These are phyloP conservation scores for Eupeodes corollae DNA, from an alignment of 1,140 invertebrate genomes.

Conservation along the genomic window DNA sequence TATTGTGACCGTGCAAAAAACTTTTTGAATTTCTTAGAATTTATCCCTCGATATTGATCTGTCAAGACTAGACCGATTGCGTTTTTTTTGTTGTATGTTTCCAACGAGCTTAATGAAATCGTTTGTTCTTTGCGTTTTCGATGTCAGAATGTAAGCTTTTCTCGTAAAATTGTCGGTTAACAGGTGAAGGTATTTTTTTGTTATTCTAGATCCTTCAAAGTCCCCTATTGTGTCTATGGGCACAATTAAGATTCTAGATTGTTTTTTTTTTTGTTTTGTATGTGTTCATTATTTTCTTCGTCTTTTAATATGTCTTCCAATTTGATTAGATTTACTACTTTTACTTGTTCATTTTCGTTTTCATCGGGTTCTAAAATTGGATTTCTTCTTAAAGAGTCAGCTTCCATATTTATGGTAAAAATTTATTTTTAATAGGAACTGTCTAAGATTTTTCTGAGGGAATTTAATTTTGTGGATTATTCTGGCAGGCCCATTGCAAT, in stretches of 20 bases:
- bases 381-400: constrained; percentile 32
- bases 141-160: constrained; percentile 27
- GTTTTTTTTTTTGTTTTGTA: constrained; percentile 15
- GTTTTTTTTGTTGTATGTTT: constrained; percentile 5
- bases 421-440: too few species aligned
- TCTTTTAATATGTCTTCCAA: constrained; percentile 18
- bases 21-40: constrained; percentile 28
- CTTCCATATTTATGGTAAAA: constrained; percentile 34
- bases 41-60: constrained; percentile 32
- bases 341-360: constrained; percentile 22
- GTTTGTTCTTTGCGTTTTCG: constrained; percentile 22
- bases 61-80: constrained; percentile 23
- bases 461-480: too few species aligned
- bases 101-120: constrained; percentile 34
- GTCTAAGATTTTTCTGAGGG: too few species aligned
- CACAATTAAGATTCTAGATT: constrained; percentile 1
- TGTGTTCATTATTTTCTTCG: constrained; percentile 13
- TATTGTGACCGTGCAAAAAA: constrained; percentile 16
- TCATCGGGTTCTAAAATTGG: too few species aligned
- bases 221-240: constrained; percentile 31
- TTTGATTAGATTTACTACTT: constrained; percentile 25
- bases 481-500: too few species aligned
- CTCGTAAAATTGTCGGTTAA: constrained; percentile 10
- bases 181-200: constrained; percentile 27
- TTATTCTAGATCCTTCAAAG: constrained; percentile 19